Evolutionary conservation across 2,113 vertebrate genomes (phyloP), one percentile per base, ranked within the genome.

Genomic region (Myanophis thanlyinensis): DNA sequence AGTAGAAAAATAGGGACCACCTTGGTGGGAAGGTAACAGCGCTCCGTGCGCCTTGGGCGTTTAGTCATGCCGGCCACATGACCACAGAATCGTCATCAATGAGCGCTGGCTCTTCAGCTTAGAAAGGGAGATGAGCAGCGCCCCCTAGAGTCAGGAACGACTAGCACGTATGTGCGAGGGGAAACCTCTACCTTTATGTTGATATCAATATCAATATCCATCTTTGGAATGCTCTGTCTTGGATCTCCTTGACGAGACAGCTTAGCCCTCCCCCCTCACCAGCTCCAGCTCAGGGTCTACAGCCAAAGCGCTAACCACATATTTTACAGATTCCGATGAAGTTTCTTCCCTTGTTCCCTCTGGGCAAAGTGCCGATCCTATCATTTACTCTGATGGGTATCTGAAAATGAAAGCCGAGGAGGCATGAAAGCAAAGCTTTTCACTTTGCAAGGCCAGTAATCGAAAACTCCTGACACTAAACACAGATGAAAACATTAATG

Each of bases 401-500:
- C 94, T 95, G 96, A 96, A 96, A 96, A 97, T 56, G 95, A 91
- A 95, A 97, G 96, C 95, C 96, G 95, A 96, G 97, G 22, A 49
- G 95, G 92, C 94, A 84, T 11, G 93, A 95, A 96, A 95, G 95
- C 94, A 90, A 27, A 93, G 96, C 96, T 96, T 90, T 22, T 80
- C 73, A 91, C 94, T 93, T 93, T 46, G 94, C 91, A 47, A 95
- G 94, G 95, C 97, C 93, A 35, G 95, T 30, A 88, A 96, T 94
- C 94, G 93, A 96, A 96, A 97, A 95, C 94, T 96, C 97, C 96
- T 96, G 97, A 97, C 3, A n/a, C 97, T 96, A 95, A 96, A 93
- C 97, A 97, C 97, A 97, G 97, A 97, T 95, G 97, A 97, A 97
- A 98, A 97, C 89, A 51, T 95, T 97, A 97, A 97, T 97, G 97